These are phyloP conservation scores for Fopius arisanus DNA, from an alignment of 1,140 invertebrate species.

Conservation along the genomic window DNA sequence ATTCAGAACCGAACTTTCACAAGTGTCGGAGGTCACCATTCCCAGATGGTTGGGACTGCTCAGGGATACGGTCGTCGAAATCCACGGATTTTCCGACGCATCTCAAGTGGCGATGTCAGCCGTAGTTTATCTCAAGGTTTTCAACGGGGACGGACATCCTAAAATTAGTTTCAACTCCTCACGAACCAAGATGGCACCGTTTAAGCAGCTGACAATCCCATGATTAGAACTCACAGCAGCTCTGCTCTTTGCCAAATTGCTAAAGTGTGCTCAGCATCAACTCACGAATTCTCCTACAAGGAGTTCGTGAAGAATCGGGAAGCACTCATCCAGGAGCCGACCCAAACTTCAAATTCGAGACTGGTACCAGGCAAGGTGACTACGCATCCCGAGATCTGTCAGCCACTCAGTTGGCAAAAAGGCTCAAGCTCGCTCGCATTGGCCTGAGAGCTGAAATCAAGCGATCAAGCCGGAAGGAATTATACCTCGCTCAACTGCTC, in stretches of 20 bases:
- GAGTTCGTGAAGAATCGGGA: background rate
- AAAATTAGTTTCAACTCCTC: background rate
- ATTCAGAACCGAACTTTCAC: constrained; percentile 22
- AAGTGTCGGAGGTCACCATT: constrained; percentile 28
- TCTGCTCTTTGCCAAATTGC: constrained; percentile 2
- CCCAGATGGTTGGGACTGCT: constrained; percentile 20
- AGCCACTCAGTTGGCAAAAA: too few relatives aligned
- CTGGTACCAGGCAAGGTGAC: too few relatives aligned
- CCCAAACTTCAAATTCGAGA: too few relatives aligned
- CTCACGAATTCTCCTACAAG: too few relatives aligned
- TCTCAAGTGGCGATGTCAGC: constrained; percentile 36
- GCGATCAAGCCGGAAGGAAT: constrained; percentile 38
- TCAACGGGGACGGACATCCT: background rate
- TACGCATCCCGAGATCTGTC: too few relatives aligned
- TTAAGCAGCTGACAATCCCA: constrained; percentile 15
- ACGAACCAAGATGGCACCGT: constrained; percentile 16
- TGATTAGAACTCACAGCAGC: constrained; percentile 20
- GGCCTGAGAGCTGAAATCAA: constrained; percentile 31
- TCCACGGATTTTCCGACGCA: constrained; percentile 43
- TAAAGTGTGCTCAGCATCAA: background rate
- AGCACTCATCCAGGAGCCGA: too few relatives aligned
- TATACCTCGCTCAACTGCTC: constrained; percentile 36
- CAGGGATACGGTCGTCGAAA: constrained; percentile 24
- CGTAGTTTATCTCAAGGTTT: constrained; percentile 38
- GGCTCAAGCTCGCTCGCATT: constrained; percentile 12